Evolutionary conservation across 2,888 invertebrate species (phyloP).

Genomic region (Drosophila borealis): DNA sequence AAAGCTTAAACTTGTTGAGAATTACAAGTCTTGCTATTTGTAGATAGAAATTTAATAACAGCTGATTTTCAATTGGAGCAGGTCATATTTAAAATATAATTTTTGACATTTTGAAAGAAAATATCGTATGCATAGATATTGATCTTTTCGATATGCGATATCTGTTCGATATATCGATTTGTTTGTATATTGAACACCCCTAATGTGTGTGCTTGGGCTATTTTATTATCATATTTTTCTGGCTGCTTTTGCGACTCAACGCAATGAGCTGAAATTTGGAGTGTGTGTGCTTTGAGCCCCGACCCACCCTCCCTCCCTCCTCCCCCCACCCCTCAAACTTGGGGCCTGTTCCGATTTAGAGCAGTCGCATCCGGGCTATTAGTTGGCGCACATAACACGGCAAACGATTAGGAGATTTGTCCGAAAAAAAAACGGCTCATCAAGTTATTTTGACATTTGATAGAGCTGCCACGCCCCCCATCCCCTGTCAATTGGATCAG

Average conservation of each 20-base stretch:
- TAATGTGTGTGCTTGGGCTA: constrained; percentile 3
- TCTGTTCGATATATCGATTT: background rate
- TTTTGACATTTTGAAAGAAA: no score
- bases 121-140: no score
- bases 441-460: constrained; percentile 24
- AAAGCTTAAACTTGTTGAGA: no score
- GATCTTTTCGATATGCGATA: no score
- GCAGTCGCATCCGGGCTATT: constrained; percentile 45
- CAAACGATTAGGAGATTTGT: background rate
- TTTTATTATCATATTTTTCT: constrained; percentile 31
- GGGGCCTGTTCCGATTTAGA: constrained; percentile 27
- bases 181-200: background rate
- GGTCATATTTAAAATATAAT: no score
- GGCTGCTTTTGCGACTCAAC: constrained; percentile 8
- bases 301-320: background rate
- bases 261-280: constrained; percentile 31
- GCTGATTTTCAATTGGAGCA: no score
- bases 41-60: no score
- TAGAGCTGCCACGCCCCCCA: background rate
- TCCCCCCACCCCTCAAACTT: background rate
- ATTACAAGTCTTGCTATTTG: no score
- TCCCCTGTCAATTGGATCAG: background rate
- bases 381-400: constrained; percentile 5
- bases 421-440: background rate
- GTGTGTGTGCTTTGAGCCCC: constrained; percentile 27